A percentile compares a stretch with the other conserved stretches of the same genome.
Evolutionary conservation across 2,888 invertebrate genomes (phyloP).

Genomic region (Stenolophus ochropezus): DNA sequence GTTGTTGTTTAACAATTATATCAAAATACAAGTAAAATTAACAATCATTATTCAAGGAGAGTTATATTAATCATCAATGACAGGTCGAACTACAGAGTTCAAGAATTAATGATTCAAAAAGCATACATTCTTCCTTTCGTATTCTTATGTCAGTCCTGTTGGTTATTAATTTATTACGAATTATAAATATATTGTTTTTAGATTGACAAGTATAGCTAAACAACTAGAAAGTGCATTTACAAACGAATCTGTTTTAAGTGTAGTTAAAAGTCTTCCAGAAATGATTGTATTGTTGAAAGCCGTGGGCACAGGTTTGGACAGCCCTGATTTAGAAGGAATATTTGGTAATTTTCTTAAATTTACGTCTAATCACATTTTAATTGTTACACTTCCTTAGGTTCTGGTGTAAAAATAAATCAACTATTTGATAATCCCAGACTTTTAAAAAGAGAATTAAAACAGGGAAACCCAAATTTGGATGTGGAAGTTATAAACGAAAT

Average conservation of each 20-base stretch:
- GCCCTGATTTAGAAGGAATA: conserved; percentile 74
- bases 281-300: conserved; percentile 75
- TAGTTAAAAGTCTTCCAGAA: conserved; percentile 74
- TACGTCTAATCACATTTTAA: not conserved
- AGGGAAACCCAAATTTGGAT: conserved; percentile 69
- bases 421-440: conserved; percentile 74
- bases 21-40: too few relatives aligned
- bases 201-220: conserved; percentile 71
- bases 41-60: too few relatives aligned
- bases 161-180: too few relatives aligned
- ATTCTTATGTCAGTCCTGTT: too few relatives aligned
- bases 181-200: conserved; percentile 56
- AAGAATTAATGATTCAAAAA: too few relatives aligned
- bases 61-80: too few relatives aligned
- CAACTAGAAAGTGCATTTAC: conserved; percentile 73
- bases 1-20: too few relatives aligned
- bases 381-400: conserved; percentile 69
- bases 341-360: conserved; percentile 71
- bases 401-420: conserved; percentile 75
- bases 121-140: too few relatives aligned
- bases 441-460: conserved; percentile 71
- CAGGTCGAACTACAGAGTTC: too few relatives aligned
- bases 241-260: conserved; percentile 74
- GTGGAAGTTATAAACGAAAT: conserved; percentile 72
- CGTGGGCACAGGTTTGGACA: conserved; percentile 75